These are phyloP conservation scores for Rallus crepitans DNA, from an alignment of 2,797 vertebrate genomes.

Conservation along the genomic window DNA sequence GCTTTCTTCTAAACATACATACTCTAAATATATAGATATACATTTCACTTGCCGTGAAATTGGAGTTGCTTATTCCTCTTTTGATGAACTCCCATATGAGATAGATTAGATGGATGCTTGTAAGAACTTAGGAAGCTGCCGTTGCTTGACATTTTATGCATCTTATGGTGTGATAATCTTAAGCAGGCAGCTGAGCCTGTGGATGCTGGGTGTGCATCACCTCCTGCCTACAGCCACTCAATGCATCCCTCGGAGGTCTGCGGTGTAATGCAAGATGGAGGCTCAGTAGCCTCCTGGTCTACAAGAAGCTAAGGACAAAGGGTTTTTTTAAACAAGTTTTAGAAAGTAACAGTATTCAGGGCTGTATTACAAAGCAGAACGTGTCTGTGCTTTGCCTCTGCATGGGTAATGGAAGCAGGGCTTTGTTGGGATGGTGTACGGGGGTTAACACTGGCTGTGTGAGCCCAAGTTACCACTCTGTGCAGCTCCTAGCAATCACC, in stretches of 20 bases:
- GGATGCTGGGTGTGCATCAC: fast-evolving
- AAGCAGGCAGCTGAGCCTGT: not conserved
- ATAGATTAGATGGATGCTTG: not conserved
- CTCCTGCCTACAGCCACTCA: not conserved
- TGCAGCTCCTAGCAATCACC: not conserved
- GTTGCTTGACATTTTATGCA: not conserved
- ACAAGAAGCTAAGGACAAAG: not conserved
- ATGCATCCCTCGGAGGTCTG: not conserved
- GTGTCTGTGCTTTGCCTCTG: not conserved
- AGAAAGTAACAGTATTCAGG: not conserved
- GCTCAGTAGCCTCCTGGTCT: not conserved
- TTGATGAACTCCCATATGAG: not conserved
- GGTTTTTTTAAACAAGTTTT: not conserved
- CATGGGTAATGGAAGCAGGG: fast-evolving
- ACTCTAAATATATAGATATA: not conserved
- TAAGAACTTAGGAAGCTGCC: not conserved
- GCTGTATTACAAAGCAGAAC: not conserved
- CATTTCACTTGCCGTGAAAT: not conserved
- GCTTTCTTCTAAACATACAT: not conserved
- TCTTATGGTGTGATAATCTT: not conserved
- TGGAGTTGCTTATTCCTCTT: not conserved
- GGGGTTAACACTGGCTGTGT: not conserved
- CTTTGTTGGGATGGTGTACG: fast-evolving
- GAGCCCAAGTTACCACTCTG: not conserved
- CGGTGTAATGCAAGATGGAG: fast-evolving